Conservation (phyloP, 2,797 vertebrate species). For the Etheostoma perlongum region DNA sequence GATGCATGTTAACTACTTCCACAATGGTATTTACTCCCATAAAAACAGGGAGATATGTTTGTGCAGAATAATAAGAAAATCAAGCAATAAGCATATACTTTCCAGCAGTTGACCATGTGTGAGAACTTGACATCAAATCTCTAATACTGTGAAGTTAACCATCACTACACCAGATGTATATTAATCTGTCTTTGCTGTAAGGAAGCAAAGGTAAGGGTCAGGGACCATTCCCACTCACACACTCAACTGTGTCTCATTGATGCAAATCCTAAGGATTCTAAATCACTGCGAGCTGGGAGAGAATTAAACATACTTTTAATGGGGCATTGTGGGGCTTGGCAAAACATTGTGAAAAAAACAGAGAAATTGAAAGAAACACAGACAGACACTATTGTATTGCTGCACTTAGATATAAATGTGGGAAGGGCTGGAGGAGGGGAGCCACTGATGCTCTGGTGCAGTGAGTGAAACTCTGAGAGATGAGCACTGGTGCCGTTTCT, state of each 20-base stretch:
- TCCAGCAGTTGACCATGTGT: neutral
- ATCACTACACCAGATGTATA: slow-evolving; percentile 10
- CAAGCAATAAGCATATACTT: neutral
- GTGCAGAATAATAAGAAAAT: slow-evolving; percentile 4
- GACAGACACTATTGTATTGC: slow-evolving; percentile 38
- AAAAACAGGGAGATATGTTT: slow-evolving; percentile 14
- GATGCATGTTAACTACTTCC: neutral
- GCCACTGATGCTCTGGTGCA: slow-evolving; percentile 23
- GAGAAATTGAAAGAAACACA: slow-evolving; percentile 15
- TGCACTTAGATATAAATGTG: slow-evolving; percentile 49
- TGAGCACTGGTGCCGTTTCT: slow-evolving; percentile 53
- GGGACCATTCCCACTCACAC: slow-evolving; percentile 52
- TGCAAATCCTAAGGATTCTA: slow-evolving; percentile 71
- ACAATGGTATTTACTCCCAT: neutral
- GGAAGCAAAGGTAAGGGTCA: slow-evolving; percentile 9
- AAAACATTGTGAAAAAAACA: slow-evolving; percentile 12
- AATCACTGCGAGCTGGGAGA: slow-evolving; percentile 56
- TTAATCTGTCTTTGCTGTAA: slow-evolving; percentile 26
- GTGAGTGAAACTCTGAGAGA: slow-evolving; percentile 44
- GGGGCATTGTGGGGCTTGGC: slow-evolving; percentile 31
- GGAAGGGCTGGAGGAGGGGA: slow-evolving; percentile 30
- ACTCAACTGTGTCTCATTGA: slow-evolving; percentile 56
- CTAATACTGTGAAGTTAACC: neutral
- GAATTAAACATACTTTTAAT: slow-evolving; percentile 64
- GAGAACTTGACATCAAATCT: slow-evolving; percentile 2